phyloP scores from a whole-genome alignment of 2,888 invertebrate genomes.

The Acheta domesticus region DNA sequence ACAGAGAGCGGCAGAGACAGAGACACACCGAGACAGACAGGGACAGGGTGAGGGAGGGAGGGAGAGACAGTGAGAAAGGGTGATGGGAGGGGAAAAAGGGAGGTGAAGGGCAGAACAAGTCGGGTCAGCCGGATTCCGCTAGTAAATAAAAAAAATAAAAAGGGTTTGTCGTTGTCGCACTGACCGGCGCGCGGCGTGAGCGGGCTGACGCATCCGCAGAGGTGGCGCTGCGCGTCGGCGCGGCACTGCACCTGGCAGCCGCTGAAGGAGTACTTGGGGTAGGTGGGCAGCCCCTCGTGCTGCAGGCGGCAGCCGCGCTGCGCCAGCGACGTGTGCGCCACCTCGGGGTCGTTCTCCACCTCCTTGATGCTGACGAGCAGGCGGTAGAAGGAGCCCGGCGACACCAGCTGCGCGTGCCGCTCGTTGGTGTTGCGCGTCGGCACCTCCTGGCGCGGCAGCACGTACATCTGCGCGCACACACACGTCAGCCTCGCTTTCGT shows the following conservation, averaged over 20 bases:
- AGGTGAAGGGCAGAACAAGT: too few species aligned
- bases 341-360: constrained; percentile 58
- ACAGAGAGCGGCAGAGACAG: too few species aligned
- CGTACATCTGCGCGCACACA: constrained; percentile 21
- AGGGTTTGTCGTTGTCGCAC: too few species aligned
- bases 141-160: too few species aligned
- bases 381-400: not conserved
- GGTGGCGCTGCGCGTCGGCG: constrained; percentile 51
- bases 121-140: too few species aligned
- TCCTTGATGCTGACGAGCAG: constrained; percentile 49
- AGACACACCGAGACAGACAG: too few species aligned
- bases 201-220: constrained; percentile 63
- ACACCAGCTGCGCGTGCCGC: not conserved
- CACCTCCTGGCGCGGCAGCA: not conserved
- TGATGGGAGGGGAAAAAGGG: too few species aligned
- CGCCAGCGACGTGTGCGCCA: constrained; percentile 50
- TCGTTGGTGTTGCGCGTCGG: not conserved
- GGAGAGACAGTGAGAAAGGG: too few species aligned
- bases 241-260: constrained; percentile 60
- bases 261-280: constrained; percentile 57
- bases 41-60: too few species aligned
- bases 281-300: constrained; percentile 53
- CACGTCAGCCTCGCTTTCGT: too few species aligned
- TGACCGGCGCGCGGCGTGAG: constrained; percentile 57
- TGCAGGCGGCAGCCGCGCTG: constrained; percentile 58